phyloP scores from a whole-genome alignment of 1,140 invertebrate species.

The Drosophila pectinifera region DNA sequence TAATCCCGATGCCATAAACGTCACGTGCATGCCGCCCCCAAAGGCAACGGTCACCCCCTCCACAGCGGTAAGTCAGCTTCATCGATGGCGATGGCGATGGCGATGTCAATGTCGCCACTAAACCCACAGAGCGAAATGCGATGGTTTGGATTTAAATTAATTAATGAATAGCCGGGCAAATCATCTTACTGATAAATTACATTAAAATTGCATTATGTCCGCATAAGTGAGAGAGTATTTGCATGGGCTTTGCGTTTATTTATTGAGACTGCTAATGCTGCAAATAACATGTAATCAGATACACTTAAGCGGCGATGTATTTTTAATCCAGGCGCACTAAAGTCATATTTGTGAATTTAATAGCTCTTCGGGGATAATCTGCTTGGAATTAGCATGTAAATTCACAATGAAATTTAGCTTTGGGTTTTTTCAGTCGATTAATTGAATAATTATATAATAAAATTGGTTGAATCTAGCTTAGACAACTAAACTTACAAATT shows the following conservation, averaged over 20 bases:
- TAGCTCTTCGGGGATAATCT: slow-evolving; percentile 7
- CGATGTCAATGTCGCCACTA: slow-evolving; percentile 15
- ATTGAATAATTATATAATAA: background rate
- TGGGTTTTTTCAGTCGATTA: background rate
- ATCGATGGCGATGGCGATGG: background rate
- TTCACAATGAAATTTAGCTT: background rate
- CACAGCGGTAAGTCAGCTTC: slow-evolving; percentile 68
- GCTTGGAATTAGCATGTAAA: slow-evolving; percentile 4
- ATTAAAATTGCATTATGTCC: slow-evolving; percentile 54
- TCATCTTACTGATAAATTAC: slow-evolving; percentile 57
- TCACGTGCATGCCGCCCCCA: slow-evolving; percentile 66
- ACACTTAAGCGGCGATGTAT: slow-evolving; percentile 27
- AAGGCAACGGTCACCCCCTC: slow-evolving; percentile 51
- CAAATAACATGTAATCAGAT: slow-evolving; percentile 36
- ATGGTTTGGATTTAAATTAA: slow-evolving; percentile 58
- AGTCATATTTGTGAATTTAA: slow-evolving; percentile 21
- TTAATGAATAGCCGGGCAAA: slow-evolving; percentile 50
- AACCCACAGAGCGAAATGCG: slow-evolving; percentile 37
- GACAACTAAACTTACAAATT: background rate
- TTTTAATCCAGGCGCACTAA: slow-evolving; percentile 27
- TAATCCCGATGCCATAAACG: slow-evolving; percentile 72
- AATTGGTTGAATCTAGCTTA: background rate
- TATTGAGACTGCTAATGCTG: slow-evolving; percentile 40
- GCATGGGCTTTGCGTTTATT: slow-evolving; percentile 37
- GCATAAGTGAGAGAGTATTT: slow-evolving; percentile 46